Evolutionary conservation across 2,797 vertebrate species (phyloP).

Genomic region (Lepilemur septentrionalis): DNA sequence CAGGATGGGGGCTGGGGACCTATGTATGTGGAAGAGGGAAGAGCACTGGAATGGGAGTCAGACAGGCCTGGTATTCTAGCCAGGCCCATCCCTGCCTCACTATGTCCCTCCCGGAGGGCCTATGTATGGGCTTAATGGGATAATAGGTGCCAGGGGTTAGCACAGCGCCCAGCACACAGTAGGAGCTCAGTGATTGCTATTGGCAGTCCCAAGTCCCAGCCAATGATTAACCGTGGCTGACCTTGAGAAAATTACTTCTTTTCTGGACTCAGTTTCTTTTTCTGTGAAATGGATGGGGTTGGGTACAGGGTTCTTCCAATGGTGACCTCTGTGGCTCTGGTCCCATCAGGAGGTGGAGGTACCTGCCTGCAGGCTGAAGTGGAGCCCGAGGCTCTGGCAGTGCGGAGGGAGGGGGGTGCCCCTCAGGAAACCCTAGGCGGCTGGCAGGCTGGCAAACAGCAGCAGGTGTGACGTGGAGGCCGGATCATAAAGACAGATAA

Average conservation of each 20-base stretch:
- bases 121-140: not conserved
- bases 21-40: not conserved
- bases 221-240: not conserved
- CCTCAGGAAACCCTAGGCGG: slow-evolving; percentile 28
- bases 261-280: slow-evolving; percentile 10
- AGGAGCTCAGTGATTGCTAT: not conserved
- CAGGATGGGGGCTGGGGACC: not conserved
- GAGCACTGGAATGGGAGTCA: not conserved
- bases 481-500: slow-evolving; percentile 57
- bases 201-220: not conserved
- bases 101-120: not conserved
- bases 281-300: not conserved
- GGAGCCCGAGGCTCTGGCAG: not conserved
- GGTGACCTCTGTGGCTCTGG: not conserved
- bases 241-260: not conserved
- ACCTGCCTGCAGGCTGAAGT: not conserved
- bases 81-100: not conserved
- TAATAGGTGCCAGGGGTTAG: not conserved
- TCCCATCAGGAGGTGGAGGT: not conserved
- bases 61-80: not conserved
- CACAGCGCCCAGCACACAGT: not conserved
- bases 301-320: not conserved
- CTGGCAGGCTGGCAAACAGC: not conserved
- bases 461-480: slow-evolving; percentile 51
- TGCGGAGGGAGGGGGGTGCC: not conserved